Conservation (phyloP, 2,888 invertebrate species). For the Scelioninae gen. 2 region DNA sequence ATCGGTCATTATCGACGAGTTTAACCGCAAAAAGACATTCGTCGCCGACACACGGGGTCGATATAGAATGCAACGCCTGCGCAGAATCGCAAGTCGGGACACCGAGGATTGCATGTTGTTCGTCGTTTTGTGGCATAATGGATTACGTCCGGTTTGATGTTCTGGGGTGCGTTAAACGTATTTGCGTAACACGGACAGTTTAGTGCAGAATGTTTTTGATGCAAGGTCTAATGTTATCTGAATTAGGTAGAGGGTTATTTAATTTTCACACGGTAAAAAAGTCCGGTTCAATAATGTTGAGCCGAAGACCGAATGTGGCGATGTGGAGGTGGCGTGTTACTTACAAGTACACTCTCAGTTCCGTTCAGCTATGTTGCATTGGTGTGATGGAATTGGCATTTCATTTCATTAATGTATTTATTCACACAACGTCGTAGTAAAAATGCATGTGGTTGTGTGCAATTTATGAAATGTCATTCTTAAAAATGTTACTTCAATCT, state of each 20-base stretch:
- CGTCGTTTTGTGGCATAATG: slow-evolving; percentile 40
- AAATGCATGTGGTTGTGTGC: no score
- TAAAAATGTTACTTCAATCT: no score
- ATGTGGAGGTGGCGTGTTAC: no score
- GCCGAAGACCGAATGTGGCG: no score
- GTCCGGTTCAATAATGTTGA: no score
- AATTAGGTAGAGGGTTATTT: not conserved
- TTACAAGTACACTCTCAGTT: no score
- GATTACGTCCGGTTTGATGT: slow-evolving; percentile 41
- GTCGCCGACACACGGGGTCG: slow-evolving; percentile 51
- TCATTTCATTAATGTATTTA: no score
- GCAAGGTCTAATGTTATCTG: not conserved
- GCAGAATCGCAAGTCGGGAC: slow-evolving; percentile 2
- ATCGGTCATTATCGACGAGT: slow-evolving; percentile 51
- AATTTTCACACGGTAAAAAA: no score
- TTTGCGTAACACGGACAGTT: slow-evolving; percentile 11
- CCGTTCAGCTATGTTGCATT: no score
- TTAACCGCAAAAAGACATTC: slow-evolving; percentile 55
- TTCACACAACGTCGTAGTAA: no score
- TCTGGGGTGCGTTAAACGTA: slow-evolving; percentile 42
- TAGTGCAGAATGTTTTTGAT: slow-evolving; percentile 8
- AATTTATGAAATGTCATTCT: no score
- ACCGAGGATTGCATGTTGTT: slow-evolving; percentile 29
- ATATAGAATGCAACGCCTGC: slow-evolving; percentile 55
- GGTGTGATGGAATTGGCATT: no score